Evolutionary conservation across 2,113 vertebrate species (phyloP), one percentile per base, ranked within the genome.

Genomic region (Lontra canadensis): DNA sequence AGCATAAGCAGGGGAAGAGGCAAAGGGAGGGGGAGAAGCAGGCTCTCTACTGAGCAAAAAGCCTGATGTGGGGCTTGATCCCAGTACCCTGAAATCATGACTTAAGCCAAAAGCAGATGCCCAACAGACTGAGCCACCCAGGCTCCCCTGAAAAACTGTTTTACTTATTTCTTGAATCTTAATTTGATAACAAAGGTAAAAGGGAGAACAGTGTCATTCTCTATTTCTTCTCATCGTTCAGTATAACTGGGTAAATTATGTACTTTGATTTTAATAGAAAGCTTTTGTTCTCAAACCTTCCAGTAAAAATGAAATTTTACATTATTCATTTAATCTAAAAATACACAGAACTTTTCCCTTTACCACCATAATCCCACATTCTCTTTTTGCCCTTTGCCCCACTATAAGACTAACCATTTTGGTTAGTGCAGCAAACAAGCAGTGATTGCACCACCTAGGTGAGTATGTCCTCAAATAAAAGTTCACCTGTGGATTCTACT

Each of bases 131-230:
- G 14, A 67, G 31, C 63, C 63, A 67, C 14, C 6, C 63, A 34
- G 63, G 63, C 14, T 4, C 31, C 63, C 31, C 63, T 42, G 34
- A 82, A 55, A 25, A 59, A 31, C 21, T 57, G 3, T 81, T 97
- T 89, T 89, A 69, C 25, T 93, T 73, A 88, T 84, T 67, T 86
- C 82, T 26, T 89, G 36, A 92, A 18, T 59, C 21, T 86, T 34
- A 88, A 91, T 71, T 92, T 95, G 78, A 80, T 44, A 88, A 94
- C 36, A 84, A 82, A 65, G 7, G 7, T 78, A 63, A n/a, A 87
- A 78, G 6, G 21, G 15, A 39, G 21, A 67, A 71, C 14, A 86
- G 6, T 59, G 17, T 4, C 7, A 59, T 69, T 14, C 20, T 92
- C 42, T 73, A 83, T 83, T 96, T 94, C n/a, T 90, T 20, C 9